Evolutionary conservation across 2,797 vertebrate genomes (phyloP), one percentile per base, ranked within the genome.

Genomic region (Cyclopterus lumpus): DNA sequence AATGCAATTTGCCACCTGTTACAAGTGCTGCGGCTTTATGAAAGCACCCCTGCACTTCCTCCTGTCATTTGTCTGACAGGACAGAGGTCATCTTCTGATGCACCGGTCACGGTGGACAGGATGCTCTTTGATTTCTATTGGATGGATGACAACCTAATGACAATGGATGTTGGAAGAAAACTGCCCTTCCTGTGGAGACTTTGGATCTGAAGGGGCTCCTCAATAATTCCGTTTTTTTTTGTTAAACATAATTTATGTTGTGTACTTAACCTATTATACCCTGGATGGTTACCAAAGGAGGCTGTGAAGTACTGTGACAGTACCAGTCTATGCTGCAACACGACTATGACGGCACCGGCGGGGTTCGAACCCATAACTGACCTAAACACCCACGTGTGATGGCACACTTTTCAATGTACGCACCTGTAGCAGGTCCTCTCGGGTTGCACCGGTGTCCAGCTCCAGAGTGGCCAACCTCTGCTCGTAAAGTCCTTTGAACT

Each of bases 1-100:
- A 94, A 95, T 93, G 89, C 79, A 93, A 94, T 95, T 94, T 91
- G 90, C 93, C 93, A 94, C 93, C 92, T 93, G 93, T 94, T 94
- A 94, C 91, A 93, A 93, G 91, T 93, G 91, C 92, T 91, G 91
- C 15, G 91, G 91, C 91, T 93, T 94, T 93, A 94, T 94, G 90
- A 94, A 93, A 92, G 89, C 91, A 87, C 89, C 89, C 84, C 83
- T 91, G 68, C 14, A 86, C 89, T 93, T 94, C 91, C 93, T 92
- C 77, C 85, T 88, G 89, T 87, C 88, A 92, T 94, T 93, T 93
- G 84, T 94, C 91, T 93, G 86, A 81, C 84, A 88, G 75, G 88
- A 91, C 79, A 71, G 91, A 91, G 91, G 90, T 92, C 92, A 88
- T 90, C 84, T 73, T 86, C 78, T 91, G 83, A 91, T 89, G 86